Evolutionary conservation across 2,888 invertebrate genomes (phyloP).

Genomic region (Amiota minor): DNA sequence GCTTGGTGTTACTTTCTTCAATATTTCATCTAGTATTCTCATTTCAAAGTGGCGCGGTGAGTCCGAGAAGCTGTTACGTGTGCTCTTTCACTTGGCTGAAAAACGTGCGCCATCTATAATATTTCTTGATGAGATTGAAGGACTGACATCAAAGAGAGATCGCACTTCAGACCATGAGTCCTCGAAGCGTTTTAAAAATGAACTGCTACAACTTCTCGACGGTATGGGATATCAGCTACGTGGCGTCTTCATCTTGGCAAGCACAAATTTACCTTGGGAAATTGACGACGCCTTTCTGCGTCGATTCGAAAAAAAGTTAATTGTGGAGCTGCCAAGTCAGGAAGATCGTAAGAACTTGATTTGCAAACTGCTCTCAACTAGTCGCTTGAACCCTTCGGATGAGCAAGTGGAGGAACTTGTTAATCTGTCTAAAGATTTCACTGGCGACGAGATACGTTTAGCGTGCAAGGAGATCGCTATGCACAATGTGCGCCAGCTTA

Average conservation of each 20-base stretch:
- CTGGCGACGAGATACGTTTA: conserved; percentile 90
- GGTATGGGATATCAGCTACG: conserved; percentile 79
- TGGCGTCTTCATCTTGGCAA: conserved; percentile 84
- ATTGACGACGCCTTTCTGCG: conserved; percentile 90
- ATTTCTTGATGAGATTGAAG: conserved; percentile 94
- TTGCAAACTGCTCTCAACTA: conserved; percentile 75
- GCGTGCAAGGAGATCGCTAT: conserved; percentile 93
- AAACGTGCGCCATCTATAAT: conserved; percentile 91
- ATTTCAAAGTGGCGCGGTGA: conserved; percentile 98
- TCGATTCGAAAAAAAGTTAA: conserved; percentile 89
- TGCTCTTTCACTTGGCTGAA: conserved; percentile 89
- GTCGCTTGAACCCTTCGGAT: conserved; percentile 47
- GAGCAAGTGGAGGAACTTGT: conserved; percentile 73
- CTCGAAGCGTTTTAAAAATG: conserved; percentile 89
- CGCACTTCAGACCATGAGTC: conserved; percentile 86
- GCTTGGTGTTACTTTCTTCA: conserved; percentile 85
- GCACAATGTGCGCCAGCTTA: conserved; percentile 79
- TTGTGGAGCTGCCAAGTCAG: conserved; percentile 83
- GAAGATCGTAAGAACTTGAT: conserved; percentile 82
- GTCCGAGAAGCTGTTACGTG: conserved; percentile 92
- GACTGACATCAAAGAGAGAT: conserved; percentile 81
- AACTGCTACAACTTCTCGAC: conserved; percentile 90
- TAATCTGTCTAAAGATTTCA: conserved; percentile 81
- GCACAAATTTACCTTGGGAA: conserved; percentile 95
- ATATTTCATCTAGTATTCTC: conserved; percentile 89